Percentiles rank a stretch among this genome's conserved stretches.
Evolutionary conservation across 2,888 invertebrate genomes (phyloP).

Genomic region (Leistus spinibarbis): DNA sequence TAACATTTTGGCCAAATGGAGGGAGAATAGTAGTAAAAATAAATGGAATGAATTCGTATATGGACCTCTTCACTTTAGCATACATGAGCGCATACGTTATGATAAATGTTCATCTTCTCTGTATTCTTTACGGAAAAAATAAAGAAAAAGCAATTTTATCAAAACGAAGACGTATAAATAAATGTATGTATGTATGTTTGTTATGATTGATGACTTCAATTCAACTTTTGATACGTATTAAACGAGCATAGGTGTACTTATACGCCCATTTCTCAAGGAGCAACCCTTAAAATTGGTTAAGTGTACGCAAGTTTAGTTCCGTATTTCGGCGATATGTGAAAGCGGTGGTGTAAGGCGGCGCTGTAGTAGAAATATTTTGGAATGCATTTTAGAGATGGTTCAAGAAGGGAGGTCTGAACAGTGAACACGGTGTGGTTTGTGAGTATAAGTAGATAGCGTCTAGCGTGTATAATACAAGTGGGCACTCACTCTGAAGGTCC

Average conservation of each 20-base stretch:
- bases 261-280: background rate
- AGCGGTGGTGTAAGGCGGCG: background rate
- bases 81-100: background rate
- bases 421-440: too few relatives aligned
- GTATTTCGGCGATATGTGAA: background rate
- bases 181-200: too few relatives aligned
- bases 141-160: too few relatives aligned
- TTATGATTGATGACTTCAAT: background rate
- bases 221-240: background rate
- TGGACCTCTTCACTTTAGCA: background rate
- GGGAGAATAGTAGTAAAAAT: background rate
- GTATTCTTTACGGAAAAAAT: background rate
- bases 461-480: background rate
- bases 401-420: background rate
- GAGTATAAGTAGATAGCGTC: background rate
- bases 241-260: background rate
- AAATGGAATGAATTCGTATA: background rate
- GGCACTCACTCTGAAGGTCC: constrained; percentile 72
- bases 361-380: background rate
- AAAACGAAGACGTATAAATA: background rate
- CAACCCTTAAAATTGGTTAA: background rate
- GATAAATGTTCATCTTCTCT: background rate
- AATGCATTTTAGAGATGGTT: background rate
- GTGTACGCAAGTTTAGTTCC: background rate
- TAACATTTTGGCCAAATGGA: background rate